phyloP scores from a whole-genome alignment of 2,113 vertebrate species.

The Pangasianodon gigas region DNA sequence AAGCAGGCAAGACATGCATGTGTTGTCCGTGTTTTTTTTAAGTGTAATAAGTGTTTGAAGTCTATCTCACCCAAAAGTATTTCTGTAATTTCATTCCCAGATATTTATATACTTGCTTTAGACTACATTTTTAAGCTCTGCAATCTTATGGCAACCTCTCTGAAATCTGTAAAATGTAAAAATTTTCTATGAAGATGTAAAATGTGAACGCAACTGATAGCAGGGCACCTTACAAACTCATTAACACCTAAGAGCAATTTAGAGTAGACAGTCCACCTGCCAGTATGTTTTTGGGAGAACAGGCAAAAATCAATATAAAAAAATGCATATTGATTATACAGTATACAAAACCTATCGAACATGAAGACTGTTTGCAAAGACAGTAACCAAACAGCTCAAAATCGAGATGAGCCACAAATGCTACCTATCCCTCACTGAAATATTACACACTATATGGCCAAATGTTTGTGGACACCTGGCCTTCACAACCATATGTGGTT shows the following conservation, averaged over 20 bases:
- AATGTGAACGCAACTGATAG: not conserved
- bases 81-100: not conserved
- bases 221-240: not conserved
- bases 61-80: too few species aligned
- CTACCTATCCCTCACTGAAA: too few species aligned
- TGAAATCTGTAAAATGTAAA: not conserved
- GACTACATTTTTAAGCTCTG: not conserved
- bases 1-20: not conserved
- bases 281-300: not conserved
- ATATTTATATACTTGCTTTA: not conserved
- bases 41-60: too few species aligned
- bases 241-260: not conserved
- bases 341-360: not conserved
- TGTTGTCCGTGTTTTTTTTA: not conserved
- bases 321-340: not conserved
- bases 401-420: not conserved
- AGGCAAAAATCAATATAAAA: not conserved
- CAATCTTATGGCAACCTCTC: not conserved
- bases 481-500: not conserved
- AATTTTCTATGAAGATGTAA: not conserved
- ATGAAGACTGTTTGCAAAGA: not conserved
- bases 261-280: not conserved
- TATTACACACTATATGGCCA: too few species aligned
- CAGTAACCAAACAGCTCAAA: too few species aligned
- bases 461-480: too few species aligned